These are phyloP conservation scores for Dufourea novaeangliae DNA, from an alignment of 1,140 invertebrate species.

Conservation along the genomic window DNA sequence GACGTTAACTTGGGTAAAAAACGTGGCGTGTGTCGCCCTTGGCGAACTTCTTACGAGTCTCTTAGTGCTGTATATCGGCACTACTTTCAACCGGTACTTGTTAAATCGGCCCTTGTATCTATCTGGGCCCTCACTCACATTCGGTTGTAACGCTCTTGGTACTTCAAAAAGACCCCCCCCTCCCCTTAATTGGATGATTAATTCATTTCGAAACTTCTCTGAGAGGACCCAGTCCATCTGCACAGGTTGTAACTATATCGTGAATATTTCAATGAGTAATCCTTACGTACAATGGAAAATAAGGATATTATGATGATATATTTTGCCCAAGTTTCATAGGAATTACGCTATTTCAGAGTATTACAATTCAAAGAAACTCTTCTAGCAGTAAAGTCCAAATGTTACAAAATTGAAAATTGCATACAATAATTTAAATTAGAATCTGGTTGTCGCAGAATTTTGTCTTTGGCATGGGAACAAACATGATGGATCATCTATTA, in stretches of 20 bases:
- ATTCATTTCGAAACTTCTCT: background rate
- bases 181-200: conserved; percentile 6
- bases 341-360: too few species aligned
- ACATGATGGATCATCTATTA: too few species aligned
- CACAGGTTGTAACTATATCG: background rate
- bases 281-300: background rate
- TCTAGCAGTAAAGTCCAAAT: too few species aligned
- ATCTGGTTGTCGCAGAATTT: too few species aligned
- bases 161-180: too few species aligned
- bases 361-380: too few species aligned
- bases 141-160: background rate
- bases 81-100: conserved; percentile 1
- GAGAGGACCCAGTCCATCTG: background rate
- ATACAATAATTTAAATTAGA: too few species aligned
- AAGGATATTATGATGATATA: background rate
- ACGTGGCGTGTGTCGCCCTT: background rate
- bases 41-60: conserved; percentile 3
- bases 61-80: background rate
- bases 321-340: background rate
- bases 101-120: background rate
- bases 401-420: too few species aligned
- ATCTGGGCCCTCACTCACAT: background rate
- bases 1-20: background rate
- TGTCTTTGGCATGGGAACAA: too few species aligned
- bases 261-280: background rate